Percentiles rank a stretch among this genome's conserved stretches.
phyloP scores from a whole-genome alignment of 2,113 vertebrate species.

The Clarias gariepinus region DNA sequence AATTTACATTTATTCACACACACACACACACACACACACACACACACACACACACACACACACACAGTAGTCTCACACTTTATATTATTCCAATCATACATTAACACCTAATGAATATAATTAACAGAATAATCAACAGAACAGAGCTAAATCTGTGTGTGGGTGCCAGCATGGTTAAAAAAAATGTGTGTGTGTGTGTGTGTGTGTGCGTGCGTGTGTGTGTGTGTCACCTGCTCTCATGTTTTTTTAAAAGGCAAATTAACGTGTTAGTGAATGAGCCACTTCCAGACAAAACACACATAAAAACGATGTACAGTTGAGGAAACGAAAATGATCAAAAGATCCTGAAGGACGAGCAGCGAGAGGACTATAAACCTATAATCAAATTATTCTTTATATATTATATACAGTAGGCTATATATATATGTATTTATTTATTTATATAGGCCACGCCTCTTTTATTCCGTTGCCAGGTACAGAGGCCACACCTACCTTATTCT shows the following conservation, averaged over 20 bases:
- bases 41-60: too few species aligned
- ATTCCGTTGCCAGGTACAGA: too few species aligned
- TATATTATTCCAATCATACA: background rate
- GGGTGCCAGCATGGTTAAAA: background rate
- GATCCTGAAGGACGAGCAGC: background rate
- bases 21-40: background rate
- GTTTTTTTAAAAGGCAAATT: conserved; percentile 60
- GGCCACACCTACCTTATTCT: too few species aligned
- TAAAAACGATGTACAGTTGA: background rate
- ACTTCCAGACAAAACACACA: background rate
- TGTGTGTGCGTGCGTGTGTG: conserved; percentile 18
- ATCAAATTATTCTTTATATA: background rate
- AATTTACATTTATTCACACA: background rate
- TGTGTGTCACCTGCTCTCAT: conserved; percentile 56
- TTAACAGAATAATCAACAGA: background rate
- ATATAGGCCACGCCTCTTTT: too few species aligned
- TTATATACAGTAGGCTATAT: too few species aligned
- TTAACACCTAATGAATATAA: conserved; percentile 1
- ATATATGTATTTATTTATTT: too few species aligned
- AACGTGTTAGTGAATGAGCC: conserved; percentile 33
- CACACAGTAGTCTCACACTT: background rate
- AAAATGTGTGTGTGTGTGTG: conserved; percentile 28
- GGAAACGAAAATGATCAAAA: background rate
- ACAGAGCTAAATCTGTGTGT: conserved; percentile 49
- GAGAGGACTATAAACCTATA: background rate